phyloP scores from a whole-genome alignment of 2,113 vertebrate genomes.

The Oncorhynchus kisutch region DNA sequence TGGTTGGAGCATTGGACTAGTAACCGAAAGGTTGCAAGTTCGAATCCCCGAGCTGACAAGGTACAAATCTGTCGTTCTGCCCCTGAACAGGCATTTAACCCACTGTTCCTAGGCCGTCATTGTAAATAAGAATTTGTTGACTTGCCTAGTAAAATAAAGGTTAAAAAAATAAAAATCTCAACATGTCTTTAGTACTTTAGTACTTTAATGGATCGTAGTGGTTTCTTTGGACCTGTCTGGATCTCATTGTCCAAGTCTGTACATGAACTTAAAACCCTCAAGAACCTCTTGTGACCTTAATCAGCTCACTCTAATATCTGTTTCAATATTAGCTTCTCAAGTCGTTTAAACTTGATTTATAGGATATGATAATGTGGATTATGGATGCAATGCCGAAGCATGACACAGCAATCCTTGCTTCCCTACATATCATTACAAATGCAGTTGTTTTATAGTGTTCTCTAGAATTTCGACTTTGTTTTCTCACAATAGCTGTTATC shows the following conservation, averaged over 20 bases:
- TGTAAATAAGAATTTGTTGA: no score
- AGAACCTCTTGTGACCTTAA: neutral
- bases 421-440: neutral
- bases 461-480: neutral
- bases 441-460: neutral
- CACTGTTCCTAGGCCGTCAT: no score
- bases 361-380: neutral
- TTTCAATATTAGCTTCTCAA: neutral
- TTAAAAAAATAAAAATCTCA: neutral
- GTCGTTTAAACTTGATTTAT: neutral
- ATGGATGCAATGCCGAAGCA: neutral
- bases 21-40: no score
- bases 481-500: neutral
- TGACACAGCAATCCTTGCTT: neutral
- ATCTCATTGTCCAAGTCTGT: neutral
- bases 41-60: no score
- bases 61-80: no score
- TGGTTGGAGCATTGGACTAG: no score
- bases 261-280: neutral
- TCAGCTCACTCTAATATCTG: neutral
- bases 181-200: constrained; percentile 44
- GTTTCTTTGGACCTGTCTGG: constrained; percentile 2
- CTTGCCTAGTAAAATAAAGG: no score
- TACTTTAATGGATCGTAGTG: constrained; percentile 6
- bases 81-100: no score